Evolutionary conservation across 2,888 invertebrate genomes (phyloP).

Genomic region (Priocnemis perturbator): DNA sequence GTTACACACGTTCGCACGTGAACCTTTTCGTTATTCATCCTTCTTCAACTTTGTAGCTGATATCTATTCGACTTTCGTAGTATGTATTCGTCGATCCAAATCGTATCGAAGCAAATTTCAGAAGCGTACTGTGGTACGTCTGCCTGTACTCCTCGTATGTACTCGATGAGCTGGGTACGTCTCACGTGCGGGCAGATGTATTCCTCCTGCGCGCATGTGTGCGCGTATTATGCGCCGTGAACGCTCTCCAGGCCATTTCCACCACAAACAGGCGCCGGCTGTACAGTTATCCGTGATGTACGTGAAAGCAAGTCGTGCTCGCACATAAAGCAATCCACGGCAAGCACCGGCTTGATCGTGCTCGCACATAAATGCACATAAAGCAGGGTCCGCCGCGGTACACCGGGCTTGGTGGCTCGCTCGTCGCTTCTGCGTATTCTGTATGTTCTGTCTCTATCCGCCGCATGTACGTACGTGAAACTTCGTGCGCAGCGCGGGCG

Average conservation of each 20-base stretch:
- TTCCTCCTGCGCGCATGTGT: background rate
- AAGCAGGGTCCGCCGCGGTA: conserved; percentile 15
- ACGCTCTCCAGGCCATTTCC: conserved; percentile 8
- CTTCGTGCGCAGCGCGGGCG: too few species aligned
- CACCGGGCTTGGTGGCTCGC: background rate
- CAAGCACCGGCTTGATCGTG: conserved; percentile 6
- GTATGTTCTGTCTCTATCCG: too few species aligned
- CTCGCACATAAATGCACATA: conserved; percentile 1
- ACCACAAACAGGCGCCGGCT: conserved; percentile 15
- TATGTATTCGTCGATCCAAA: too few species aligned
- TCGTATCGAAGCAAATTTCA: too few species aligned
- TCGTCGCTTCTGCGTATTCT: background rate
- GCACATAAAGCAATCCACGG: background rate
- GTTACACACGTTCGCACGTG: too few species aligned
- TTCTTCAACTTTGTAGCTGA: too few species aligned
- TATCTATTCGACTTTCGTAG: too few species aligned
- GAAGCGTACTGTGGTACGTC: too few species aligned
- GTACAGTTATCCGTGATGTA: conserved; percentile 41
- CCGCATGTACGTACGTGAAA: too few species aligned
- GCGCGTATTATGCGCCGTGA: conserved; percentile 2
- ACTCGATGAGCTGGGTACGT: too few species aligned
- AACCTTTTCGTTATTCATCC: too few species aligned
- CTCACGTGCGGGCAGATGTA: background rate
- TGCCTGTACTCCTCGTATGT: too few species aligned
- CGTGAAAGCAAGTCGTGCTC: conserved; percentile 35